A percentile compares a stretch with the other conserved stretches of the same genome.
Conservation (phyloP, 2,888 invertebrate genomes). For the Ornithoptera priamus region DNA sequence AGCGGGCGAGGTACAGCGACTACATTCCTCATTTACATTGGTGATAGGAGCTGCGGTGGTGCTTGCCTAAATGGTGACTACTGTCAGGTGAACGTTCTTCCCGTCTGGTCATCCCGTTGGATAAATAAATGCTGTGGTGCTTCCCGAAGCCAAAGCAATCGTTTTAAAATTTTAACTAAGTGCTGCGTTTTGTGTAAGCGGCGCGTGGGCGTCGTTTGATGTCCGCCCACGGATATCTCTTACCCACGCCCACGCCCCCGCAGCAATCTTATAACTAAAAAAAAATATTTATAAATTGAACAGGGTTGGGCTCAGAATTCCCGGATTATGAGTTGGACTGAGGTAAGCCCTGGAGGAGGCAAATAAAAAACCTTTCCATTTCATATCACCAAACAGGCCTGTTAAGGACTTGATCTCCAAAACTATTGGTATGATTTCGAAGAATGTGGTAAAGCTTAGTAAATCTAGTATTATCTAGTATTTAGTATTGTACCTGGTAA, state of each 20-base stretch:
- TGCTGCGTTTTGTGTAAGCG: conserved; percentile 1
- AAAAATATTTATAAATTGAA: background rate
- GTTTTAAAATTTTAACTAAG: background rate
- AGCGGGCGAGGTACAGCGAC: conserved; percentile 87
- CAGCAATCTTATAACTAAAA: background rate
- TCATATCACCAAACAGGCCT: too few relatives aligned
- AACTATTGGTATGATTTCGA: too few relatives aligned
- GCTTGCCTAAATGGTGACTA: too few relatives aligned
- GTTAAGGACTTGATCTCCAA: too few relatives aligned
- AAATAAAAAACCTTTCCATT: too few relatives aligned
- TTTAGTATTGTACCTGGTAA: too few relatives aligned
- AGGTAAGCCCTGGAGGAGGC: too few relatives aligned
- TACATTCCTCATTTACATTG: conserved; percentile 24
- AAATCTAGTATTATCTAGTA: too few relatives aligned
- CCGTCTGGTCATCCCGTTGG: background rate
- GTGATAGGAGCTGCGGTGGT: too few relatives aligned
- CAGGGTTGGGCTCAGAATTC: background rate
- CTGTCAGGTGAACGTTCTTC: too few relatives aligned
- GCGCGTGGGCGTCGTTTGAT: background rate
- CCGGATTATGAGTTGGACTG: background rate
- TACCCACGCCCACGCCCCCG: background rate
- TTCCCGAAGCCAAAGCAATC: background rate
- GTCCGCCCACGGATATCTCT: background rate
- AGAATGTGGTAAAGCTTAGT: too few relatives aligned
- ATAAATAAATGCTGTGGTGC: background rate